Evolutionary conservation across 2,888 invertebrate genomes (phyloP).

Genomic region (Trypoxylon attenuatum): DNA sequence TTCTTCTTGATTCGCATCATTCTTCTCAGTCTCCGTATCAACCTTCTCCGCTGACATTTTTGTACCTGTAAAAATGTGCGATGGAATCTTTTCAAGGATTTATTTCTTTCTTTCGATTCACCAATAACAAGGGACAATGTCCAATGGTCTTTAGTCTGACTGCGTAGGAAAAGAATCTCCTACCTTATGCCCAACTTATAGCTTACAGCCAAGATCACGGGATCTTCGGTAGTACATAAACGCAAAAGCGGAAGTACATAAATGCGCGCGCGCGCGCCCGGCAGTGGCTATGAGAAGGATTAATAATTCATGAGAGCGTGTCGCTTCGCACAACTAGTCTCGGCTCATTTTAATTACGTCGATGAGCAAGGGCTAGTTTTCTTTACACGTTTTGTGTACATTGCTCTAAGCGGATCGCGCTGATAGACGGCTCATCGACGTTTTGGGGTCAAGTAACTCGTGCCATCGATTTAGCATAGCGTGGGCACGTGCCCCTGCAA

Average conservation of each 20-base stretch:
- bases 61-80: too few species aligned
- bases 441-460: conserved; percentile 38
- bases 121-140: background rate
- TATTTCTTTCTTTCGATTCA: too few species aligned
- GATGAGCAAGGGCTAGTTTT: background rate
- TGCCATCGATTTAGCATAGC: conserved; percentile 34
- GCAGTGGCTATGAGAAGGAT: too few species aligned
- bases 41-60: conserved; percentile 49
- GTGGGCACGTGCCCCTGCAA: conserved; percentile 11
- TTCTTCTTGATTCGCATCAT: conserved; percentile 12
- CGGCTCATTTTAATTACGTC: background rate
- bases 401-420: conserved; percentile 1
- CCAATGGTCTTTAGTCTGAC: background rate
- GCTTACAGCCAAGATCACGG: too few species aligned
- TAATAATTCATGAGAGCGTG: background rate
- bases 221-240: too few species aligned
- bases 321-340: background rate
- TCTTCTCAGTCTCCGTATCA: conserved; percentile 42
- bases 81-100: too few species aligned
- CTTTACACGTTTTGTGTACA: background rate
- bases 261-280: too few species aligned
- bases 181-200: too few species aligned
- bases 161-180: background rate
- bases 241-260: too few species aligned
- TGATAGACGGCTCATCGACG: conserved; percentile 21